These are phyloP conservation scores for Corydoras sp. DNA, from an alignment of 2,113 vertebrate genomes.

Conservation along the genomic window DNA sequence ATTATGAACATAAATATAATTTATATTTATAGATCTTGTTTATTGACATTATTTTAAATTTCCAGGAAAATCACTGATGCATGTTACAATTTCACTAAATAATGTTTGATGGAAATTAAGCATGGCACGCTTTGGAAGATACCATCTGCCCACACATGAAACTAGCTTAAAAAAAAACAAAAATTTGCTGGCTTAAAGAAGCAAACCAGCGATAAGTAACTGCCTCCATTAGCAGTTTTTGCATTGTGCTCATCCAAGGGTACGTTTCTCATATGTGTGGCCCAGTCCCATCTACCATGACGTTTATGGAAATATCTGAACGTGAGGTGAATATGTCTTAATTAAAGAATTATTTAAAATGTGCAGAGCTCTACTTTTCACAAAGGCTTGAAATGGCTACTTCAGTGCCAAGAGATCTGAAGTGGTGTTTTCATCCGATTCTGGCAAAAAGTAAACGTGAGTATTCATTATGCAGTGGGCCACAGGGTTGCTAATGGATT, in stretches of 20 bases:
- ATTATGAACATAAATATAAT: too few relatives aligned
- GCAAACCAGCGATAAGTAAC: conserved; percentile 5
- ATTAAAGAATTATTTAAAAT: conserved; percentile 61
- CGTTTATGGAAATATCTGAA: conserved; percentile 37
- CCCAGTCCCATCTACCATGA: conserved; percentile 32
- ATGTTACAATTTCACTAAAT: too few relatives aligned
- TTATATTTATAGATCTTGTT: too few relatives aligned
- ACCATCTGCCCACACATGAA: too few relatives aligned
- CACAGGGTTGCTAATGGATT: conserved; percentile 69
- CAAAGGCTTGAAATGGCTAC: conserved; percentile 53
- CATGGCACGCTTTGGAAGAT: too few relatives aligned
- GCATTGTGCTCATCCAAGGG: conserved; percentile 15
- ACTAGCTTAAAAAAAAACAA: too few relatives aligned
- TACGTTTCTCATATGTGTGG: conserved; percentile 14
- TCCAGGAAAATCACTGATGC: too few relatives aligned
- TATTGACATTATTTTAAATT: too few relatives aligned
- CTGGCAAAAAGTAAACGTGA: conserved; percentile 64
- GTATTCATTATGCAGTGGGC: conserved; percentile 64
- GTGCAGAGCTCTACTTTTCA: conserved; percentile 49
- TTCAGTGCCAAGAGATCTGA: conserved; percentile 40
- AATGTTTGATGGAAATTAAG: too few relatives aligned
- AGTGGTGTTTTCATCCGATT: conserved; percentile 68
- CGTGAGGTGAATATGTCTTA: conserved; percentile 54
- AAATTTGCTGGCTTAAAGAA: not conserved
- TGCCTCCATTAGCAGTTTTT: conserved; percentile 30